Conservation (phyloP, 2,797 vertebrate species). For the Hemitrygon akajei region DNA sequence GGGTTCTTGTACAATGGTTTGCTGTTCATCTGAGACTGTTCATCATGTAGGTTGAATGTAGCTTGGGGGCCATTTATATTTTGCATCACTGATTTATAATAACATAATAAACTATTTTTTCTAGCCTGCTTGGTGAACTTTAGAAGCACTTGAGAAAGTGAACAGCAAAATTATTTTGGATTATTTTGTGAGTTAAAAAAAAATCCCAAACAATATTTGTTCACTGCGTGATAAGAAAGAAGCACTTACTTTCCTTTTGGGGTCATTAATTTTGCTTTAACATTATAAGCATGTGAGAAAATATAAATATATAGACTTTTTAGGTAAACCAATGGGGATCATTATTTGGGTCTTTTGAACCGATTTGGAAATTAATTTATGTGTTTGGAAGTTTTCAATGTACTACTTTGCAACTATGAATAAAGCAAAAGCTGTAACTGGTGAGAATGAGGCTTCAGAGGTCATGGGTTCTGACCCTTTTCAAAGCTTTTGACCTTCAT, state of each 20-base stretch:
- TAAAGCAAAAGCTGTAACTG: slow-evolving; percentile 28
- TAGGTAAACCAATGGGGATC: not conserved
- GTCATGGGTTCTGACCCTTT: slow-evolving; percentile 88
- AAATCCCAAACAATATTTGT: not conserved
- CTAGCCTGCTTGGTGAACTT: not conserved
- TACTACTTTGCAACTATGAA: slow-evolving; percentile 25
- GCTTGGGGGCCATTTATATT: too few species aligned
- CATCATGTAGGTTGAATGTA: too few species aligned
- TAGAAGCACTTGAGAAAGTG: not conserved
- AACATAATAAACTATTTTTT: too few species aligned
- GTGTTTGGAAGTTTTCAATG: slow-evolving; percentile 18
- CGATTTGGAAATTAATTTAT: slow-evolving; percentile 18
- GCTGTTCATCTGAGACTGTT: too few species aligned
- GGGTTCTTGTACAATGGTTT: too few species aligned
- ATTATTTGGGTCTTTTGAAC: not conserved
- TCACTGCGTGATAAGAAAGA: not conserved
- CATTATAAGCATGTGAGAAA: not conserved
- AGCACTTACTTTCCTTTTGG: not conserved
- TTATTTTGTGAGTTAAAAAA: not conserved
- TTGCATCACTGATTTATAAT: too few species aligned
- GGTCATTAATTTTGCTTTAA: not conserved
- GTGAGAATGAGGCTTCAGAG: slow-evolving; percentile 55
- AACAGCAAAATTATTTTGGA: not conserved
- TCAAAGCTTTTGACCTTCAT: slow-evolving; percentile 84
- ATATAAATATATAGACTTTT: too few species aligned